Percentiles rank a stretch among this genome's conserved stretches.
Evolutionary conservation across 2,888 invertebrate genomes (phyloP).

Genomic region (Chymomyza caudatula): DNA sequence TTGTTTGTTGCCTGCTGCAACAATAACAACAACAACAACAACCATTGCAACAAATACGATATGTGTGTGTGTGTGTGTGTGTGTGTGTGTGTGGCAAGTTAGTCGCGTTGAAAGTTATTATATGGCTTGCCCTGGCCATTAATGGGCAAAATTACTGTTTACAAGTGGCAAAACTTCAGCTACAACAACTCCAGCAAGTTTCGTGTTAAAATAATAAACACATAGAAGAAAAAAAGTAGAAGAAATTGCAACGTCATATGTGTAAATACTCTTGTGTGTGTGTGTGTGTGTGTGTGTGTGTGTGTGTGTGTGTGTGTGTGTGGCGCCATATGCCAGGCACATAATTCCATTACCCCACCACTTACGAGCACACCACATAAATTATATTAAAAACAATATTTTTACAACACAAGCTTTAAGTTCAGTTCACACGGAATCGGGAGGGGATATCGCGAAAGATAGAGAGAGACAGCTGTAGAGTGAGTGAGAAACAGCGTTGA

Average conservation of each 20-base stretch:
- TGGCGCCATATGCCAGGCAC: conserved; percentile 5
- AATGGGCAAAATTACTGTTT: conserved; percentile 71
- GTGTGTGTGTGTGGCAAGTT: conserved; percentile 18
- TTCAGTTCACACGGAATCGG: neutral
- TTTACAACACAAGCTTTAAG: conserved; percentile 22
- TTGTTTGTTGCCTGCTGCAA: conserved; percentile 50
- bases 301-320: conserved; percentile 7
- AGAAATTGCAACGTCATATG: neutral
- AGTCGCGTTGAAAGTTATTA: conserved; percentile 56
- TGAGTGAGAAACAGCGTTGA: too few relatives aligned
- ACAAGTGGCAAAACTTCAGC: conserved; percentile 51
- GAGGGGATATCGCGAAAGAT: too few relatives aligned
- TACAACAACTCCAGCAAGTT: conserved; percentile 46
- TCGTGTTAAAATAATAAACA: conserved; percentile 73
- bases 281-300: conserved; percentile 35
- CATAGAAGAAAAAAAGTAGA: conserved; percentile 53
- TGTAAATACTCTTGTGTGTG: conserved; percentile 39
- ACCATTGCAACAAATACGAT: conserved; percentile 5
- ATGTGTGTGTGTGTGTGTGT: conserved; percentile 11
- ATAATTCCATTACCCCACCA: conserved; percentile 60
- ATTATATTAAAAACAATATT: conserved; percentile 66
- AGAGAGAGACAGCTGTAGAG: too few relatives aligned
- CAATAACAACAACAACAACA: conserved; percentile 27
- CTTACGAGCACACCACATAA: conserved; percentile 29
- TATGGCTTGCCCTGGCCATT: conserved; percentile 46